A percentile compares a stretch with the other conserved stretches of the same genome.
These are phyloP conservation scores for Piaya cayana DNA, from an alignment of 2,113 vertebrate genomes.

Conservation along the genomic window DNA sequence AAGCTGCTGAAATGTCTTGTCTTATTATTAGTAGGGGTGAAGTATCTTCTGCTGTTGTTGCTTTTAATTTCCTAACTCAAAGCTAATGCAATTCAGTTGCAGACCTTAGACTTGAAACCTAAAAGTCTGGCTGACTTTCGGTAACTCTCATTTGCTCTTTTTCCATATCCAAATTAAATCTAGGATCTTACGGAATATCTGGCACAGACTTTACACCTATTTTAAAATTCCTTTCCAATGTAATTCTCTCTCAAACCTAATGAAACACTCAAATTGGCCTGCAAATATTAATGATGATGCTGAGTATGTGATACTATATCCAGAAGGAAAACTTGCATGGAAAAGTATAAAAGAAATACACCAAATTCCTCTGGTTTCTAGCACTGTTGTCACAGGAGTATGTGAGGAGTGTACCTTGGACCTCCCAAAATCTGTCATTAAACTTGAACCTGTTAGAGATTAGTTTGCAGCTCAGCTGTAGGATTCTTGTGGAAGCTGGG, in stretches of 20 bases:
- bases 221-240: neutral
- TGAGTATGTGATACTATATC: neutral
- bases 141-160: neutral
- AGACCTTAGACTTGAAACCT: constrained; percentile 21
- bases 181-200: neutral
- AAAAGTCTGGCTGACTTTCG: neutral
- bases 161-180: constrained; percentile 36
- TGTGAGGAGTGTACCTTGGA: neutral
- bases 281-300: neutral
- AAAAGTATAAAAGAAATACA: neutral
- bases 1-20: neutral
- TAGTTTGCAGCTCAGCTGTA: neutral
- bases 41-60: neutral
- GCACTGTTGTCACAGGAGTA: neutral
- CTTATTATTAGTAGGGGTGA: neutral
- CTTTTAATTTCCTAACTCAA: constrained; percentile 45
- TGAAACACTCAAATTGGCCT: neutral
- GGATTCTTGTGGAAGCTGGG: neutral
- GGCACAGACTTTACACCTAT: neutral
- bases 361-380: neutral
- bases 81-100: neutral
- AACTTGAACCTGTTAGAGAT: neutral
- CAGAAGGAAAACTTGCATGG: neutral
- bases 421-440: neutral
- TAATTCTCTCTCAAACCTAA: neutral